These are phyloP conservation scores for Trissolcus japonicus DNA, from an alignment of 2,888 invertebrate species.

Conservation along the genomic window DNA sequence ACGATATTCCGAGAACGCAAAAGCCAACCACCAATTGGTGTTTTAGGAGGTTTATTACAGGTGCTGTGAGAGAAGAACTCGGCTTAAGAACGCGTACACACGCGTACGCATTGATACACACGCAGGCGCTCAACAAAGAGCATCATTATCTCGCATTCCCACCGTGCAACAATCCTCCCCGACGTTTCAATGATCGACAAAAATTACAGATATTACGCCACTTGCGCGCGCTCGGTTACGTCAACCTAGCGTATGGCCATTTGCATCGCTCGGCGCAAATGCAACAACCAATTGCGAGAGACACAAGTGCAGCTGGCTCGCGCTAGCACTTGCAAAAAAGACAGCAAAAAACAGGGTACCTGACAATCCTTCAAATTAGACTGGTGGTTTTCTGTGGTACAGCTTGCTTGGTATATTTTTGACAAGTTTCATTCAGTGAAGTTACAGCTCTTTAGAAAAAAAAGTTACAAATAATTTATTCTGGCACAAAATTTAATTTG, in stretches of 20 bases:
- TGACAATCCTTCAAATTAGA: not conserved
- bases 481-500: too few relatives aligned
- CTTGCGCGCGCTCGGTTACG: slow-evolving; percentile 51
- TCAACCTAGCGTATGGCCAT: slow-evolving; percentile 46
- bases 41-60: slow-evolving; percentile 58
- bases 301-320: slow-evolving; percentile 27
- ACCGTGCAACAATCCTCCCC: slow-evolving; percentile 50
- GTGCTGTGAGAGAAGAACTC: slow-evolving; percentile 22
- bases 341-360: not conserved
- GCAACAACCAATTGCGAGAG: too few relatives aligned
- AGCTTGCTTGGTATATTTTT: too few relatives aligned
- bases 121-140: slow-evolving; percentile 35
- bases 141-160: slow-evolving; percentile 51
- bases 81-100: slow-evolving; percentile 1
- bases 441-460: too few relatives aligned
- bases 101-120: slow-evolving; percentile 5
- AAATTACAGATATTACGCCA: slow-evolving; percentile 55
- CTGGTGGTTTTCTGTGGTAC: too few relatives aligned
- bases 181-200: slow-evolving; percentile 50
- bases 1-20: slow-evolving; percentile 56
- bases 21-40: slow-evolving; percentile 57
- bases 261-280: slow-evolving; percentile 18
- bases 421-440: too few relatives aligned
- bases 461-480: too few relatives aligned
- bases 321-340: not conserved